Conservation (phyloP, 2,888 invertebrate species). For the Pantelozetes paolii region DNA sequence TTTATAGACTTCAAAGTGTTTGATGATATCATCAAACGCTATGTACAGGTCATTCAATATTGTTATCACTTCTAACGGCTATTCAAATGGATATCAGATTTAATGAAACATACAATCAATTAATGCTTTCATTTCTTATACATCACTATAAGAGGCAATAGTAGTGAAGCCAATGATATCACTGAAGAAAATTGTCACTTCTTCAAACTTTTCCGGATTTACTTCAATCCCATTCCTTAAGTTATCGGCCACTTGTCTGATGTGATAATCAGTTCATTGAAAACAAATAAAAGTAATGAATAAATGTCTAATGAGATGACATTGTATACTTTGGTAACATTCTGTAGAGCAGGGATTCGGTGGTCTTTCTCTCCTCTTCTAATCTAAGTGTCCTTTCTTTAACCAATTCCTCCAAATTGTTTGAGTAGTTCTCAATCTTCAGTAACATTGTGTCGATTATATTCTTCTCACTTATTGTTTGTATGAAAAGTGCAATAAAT, state of each 20-base stretch:
- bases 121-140: constrained; percentile 85
- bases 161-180: constrained; percentile 89
- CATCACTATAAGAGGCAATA: constrained; percentile 86
- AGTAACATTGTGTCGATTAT: constrained; percentile 96
- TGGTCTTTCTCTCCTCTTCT: constrained; percentile 91
- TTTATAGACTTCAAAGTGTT: constrained; percentile 56
- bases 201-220: constrained; percentile 84
- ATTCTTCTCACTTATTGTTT: constrained; percentile 56
- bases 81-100: constrained; percentile 66
- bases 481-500: background rate
- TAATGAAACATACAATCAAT: constrained; percentile 71
- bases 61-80: constrained; percentile 67
- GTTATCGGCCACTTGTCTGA: constrained; percentile 82
- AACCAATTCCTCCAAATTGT: constrained; percentile 87
- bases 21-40: constrained; percentile 46
- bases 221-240: constrained; percentile 82
- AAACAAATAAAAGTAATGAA: no score
- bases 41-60: constrained; percentile 47
- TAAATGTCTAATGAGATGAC: background rate
- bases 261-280: constrained; percentile 35
- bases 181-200: constrained; percentile 81
- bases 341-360: constrained; percentile 91
- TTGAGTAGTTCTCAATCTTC: constrained; percentile 93
- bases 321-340: constrained; percentile 67
- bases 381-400: constrained; percentile 86